Base-by-base conservation (phyloP, 1,140 invertebrate genomes). In the Oncopeltus fasciatus region DNA sequence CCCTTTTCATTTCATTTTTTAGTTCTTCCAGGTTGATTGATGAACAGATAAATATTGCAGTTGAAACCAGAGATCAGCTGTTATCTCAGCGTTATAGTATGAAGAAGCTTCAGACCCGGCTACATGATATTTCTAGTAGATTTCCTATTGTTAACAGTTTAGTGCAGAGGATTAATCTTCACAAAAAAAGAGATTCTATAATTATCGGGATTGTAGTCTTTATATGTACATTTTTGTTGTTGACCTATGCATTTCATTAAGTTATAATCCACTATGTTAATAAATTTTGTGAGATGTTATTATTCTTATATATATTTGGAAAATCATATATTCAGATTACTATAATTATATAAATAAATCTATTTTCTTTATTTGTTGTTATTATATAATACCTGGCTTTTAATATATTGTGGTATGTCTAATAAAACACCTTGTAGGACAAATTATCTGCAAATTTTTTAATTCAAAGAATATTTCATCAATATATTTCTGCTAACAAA, bases 41-140 rank as follows among this genome's bases (percentile, higher is more conserved):
- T 73, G 93, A 98, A 69, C 95, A 98, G 78, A 97, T 98, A 67
- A 88, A 86, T 69, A 95, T 98, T 74, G 94, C 94, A 20, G 87
- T 97, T 74, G 91, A 95, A 69, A 95, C 94, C 0, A 84, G 91
- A 69, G 94, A 98, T 66, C 88, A 95, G 74, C 75, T 98, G 46
- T 79, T 87, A 44, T 84, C 83, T 11, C 95, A 98, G 73, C 80
- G 92, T 38, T 86, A 88, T 61, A 81, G 86, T 5, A 90, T 97
- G 67, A 94, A 94, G 72, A 80, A 84, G 46, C 84, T 98, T 67
- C 90, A 94, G 74, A 93, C 90, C 5, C 83, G 89, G 70, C 87
- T 97, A 70, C 95, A 95, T 67, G 87, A 94, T 70, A 83, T 97
- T 67, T 87, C 90, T 1, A 95, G 92, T 78, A 83, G 90, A 71